Evolutionary conservation across 2,888 invertebrate genomes (phyloP).

Genomic region (Disparrhopalites patrizii): DNA sequence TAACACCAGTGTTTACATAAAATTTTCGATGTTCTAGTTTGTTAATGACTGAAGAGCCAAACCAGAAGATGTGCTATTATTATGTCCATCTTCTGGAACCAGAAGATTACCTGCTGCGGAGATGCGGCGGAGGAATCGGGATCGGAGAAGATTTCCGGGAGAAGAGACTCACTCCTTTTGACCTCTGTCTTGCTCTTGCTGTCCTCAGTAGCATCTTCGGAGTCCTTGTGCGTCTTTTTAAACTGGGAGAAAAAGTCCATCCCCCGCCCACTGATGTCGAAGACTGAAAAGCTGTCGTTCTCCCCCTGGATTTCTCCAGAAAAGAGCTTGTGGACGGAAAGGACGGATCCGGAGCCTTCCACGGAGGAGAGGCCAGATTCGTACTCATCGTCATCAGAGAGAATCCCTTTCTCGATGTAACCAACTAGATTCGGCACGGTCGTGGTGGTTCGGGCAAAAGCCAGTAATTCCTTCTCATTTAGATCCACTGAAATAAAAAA

Average conservation of each 20-base stretch:
- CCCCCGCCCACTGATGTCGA: not conserved
- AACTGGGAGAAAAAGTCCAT: constrained; percentile 16
- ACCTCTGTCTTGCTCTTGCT: not conserved
- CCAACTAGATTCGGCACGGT: constrained; percentile 5
- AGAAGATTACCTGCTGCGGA: too few species aligned
- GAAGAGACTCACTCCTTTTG: constrained; percentile 35
- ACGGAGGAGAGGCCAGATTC: not conserved
- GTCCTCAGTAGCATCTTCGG: not conserved
- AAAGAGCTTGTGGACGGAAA: constrained; percentile 6
- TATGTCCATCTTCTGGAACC: too few species aligned
- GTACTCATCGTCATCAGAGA: not conserved
- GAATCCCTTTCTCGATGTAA: not conserved
- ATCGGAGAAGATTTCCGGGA: constrained; percentile 39
- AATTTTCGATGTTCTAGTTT: too few species aligned
- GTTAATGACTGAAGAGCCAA: too few species aligned
- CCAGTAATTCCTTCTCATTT: not conserved
- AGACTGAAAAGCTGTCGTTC: constrained; percentile 5
- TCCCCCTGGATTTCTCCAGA: constrained; percentile 4
- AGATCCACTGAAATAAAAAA: not conserved
- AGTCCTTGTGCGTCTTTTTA: not conserved
- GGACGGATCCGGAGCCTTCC: not conserved
- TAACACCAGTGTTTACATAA: too few species aligned
- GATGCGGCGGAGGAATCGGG: constrained; percentile 22
- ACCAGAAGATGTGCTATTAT: too few species aligned
- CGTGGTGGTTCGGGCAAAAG: constrained; percentile 14